A percentile compares a stretch with the other conserved stretches of the same genome.
These are phyloP conservation scores for Liopterus haemorrhoidalis DNA, from an alignment of 2,888 invertebrate species.

Conservation along the genomic window DNA sequence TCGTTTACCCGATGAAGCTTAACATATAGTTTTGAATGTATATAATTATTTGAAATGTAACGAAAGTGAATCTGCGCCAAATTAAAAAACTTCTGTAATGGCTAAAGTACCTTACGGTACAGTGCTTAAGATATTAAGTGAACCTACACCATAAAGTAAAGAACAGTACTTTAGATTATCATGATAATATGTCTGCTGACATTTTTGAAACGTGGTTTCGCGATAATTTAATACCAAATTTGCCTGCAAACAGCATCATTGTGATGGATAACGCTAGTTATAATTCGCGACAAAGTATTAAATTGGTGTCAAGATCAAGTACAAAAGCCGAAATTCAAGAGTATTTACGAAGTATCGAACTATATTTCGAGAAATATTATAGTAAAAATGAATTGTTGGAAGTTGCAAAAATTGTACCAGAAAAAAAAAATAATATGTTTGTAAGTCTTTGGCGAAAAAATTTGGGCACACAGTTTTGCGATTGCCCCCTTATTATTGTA, in stretches of 20 bases:
- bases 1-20: too few relatives aligned
- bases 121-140: too few relatives aligned
- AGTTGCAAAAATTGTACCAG: background rate
- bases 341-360: background rate
- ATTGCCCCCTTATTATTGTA: slow-evolving; percentile 8
- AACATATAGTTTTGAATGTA: too few relatives aligned
- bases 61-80: too few relatives aligned
- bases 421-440: slow-evolving; percentile 1
- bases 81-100: too few relatives aligned
- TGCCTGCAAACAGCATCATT: background rate
- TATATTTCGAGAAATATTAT: slow-evolving; percentile 2
- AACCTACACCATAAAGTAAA: background rate
- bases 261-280: slow-evolving; percentile 3
- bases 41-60: too few relatives aligned
- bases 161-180: background rate
- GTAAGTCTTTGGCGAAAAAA: slow-evolving; percentile 3
- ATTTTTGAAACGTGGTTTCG: slow-evolving; percentile 1
- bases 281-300: slow-evolving; percentile 3
- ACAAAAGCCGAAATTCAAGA: slow-evolving; percentile 6
- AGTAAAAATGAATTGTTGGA: background rate
- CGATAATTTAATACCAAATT: background rate
- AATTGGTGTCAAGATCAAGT: background rate
- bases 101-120: too few relatives aligned
- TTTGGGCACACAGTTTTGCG: background rate
- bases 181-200: slow-evolving; percentile 5